Conservation (phyloP, 2,113 vertebrate genomes). For the Hyperoodon ampullatus region DNA sequence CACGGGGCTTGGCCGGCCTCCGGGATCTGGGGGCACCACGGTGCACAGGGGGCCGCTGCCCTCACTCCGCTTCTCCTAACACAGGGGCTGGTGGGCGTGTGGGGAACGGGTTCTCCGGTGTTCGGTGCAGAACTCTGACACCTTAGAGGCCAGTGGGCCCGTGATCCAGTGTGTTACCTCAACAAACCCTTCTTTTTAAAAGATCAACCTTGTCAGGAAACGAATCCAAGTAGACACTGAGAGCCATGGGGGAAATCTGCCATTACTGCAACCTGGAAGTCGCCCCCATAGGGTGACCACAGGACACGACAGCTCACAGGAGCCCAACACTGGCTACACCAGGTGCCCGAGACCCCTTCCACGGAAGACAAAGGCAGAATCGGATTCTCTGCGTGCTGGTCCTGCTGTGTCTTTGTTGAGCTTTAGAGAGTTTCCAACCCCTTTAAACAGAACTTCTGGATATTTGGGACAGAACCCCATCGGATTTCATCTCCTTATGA, state of each 20-base stretch:
- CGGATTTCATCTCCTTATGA: not conserved
- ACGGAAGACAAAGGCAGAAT: not conserved
- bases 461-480: rapidly evolving
- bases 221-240: too few species aligned
- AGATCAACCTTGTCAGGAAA: not conserved
- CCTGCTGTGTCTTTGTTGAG: too few species aligned
- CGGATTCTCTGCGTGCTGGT: rapidly evolving
- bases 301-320: not conserved
- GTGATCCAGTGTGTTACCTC: rapidly evolving
- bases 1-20: rapidly evolving
- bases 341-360: rapidly evolving
- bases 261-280: rapidly evolving
- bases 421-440: not conserved
- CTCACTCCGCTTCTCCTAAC: not conserved
- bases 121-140: not conserved
- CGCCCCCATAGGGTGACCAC: rapidly evolving
- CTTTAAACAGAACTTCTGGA: too few species aligned
- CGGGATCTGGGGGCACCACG: rapidly evolving
- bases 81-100: not conserved
- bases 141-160: not conserved
- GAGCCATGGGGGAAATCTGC: too few species aligned
- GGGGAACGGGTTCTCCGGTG: rapidly evolving
- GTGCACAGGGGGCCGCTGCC: rapidly evolving
- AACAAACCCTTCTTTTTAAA: not conserved
- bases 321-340: rapidly evolving